Conservation (phyloP, 2,113 vertebrate species). For the Triplophysa tibetana region DNA sequence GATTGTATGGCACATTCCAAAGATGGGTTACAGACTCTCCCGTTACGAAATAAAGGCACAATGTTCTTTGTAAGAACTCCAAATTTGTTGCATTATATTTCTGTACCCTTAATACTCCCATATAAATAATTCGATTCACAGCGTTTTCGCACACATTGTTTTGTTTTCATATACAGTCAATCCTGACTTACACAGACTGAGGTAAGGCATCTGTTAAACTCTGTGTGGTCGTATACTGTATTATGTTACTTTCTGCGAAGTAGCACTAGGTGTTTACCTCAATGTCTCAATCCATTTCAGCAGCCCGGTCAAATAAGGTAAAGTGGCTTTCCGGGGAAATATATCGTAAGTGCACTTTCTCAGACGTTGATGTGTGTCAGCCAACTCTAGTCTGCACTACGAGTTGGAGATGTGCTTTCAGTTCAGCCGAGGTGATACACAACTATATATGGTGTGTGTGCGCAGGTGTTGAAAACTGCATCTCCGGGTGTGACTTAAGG, state of each 20-base stretch:
- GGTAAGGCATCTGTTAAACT: conserved; percentile 35
- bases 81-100: too few relatives aligned
- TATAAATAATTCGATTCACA: too few relatives aligned
- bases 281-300: conserved; percentile 40
- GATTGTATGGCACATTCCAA: not conserved
- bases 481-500: not conserved
- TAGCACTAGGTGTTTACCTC: conserved; percentile 4
- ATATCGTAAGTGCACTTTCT: conserved; percentile 29
- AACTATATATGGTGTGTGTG: conserved; percentile 7
- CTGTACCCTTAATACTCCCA: too few relatives aligned
- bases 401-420: not conserved
- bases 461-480: not conserved
- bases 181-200: conserved; percentile 8
- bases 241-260: conserved; percentile 28
- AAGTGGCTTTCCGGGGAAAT: conserved; percentile 2
- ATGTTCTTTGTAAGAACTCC: not conserved
- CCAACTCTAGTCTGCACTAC: conserved; percentile 12
- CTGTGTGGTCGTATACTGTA: conserved; percentile 6
- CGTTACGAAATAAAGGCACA: not conserved
- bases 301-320: conserved; percentile 24
- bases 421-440: not conserved
- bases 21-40: not conserved
- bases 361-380: conserved; percentile 19
- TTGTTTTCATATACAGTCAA: not conserved
- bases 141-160: not conserved